Base-by-base conservation (phyloP, 2,888 invertebrate genomes). In the Leptopilina syphax region DNA sequence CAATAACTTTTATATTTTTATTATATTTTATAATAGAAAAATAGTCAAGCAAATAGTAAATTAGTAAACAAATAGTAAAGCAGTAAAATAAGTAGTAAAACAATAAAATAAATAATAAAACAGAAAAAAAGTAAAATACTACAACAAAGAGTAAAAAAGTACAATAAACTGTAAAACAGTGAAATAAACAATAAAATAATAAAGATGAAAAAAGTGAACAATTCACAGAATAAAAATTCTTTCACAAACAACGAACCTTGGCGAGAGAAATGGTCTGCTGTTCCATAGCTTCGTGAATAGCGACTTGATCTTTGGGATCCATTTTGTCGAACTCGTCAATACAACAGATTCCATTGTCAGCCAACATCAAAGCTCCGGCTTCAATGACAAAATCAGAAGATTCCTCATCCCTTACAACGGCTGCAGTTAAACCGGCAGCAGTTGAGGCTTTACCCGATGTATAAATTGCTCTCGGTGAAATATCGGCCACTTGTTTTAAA, bases 321-420 rank as follows among this genome's bases (percentile, higher is more conserved):
- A 99, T 99, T 93, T 99, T 99, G 92, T 99, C 99, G 92, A 99
- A 99, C 93, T 99, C 99, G 89, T 99, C 99, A 87, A 99, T 99
- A 91, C 99, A 99, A 89, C 99, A 99, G 70, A 99, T 97, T 6
- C 99, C 98, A 90, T 99, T 99, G 92, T 99, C 99, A 0, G 99
- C 99, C 88, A 99, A 93, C 99, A 99, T 99, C 50, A 99, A 93
- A 0, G 99, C 99, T n/a, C 99, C 99, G 8, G 99, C 99, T 93
- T 99, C 99, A 83, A 99, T 99, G 9, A 99, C 99, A 93, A 99
- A 99, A 93, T 99, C 99, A 83, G 96, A 96, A 0, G 98, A 97
- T 92, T 99, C 99, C 91, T 99, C 99, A 90, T 99, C 99, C 92
- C 95, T 95, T 0, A 99, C 99, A 0, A 99, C 99, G 24, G 99